Base-by-base conservation (phyloP, 2,113 vertebrate genomes). In the Silurus asotus region DNA sequence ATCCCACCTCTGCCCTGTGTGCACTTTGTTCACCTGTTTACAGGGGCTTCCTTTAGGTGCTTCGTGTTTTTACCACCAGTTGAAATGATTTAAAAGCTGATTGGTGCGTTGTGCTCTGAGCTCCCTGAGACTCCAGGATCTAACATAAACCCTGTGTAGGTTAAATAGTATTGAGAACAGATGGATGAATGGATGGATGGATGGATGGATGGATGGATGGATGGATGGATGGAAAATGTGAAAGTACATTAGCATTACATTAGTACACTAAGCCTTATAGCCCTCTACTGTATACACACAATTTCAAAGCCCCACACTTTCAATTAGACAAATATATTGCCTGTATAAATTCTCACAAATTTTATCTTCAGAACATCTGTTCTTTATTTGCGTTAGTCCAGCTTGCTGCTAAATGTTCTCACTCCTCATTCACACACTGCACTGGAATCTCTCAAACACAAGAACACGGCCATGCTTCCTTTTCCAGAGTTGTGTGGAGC, bases 401-500 rank as follows among this genome's bases (percentile, higher is more conserved):
- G 69, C 28, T n/a, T 1, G 10, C 19, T 75, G 72, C 20, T 53
- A 49, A 75, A 76, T 25, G 0, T 79, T 19, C 55, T 37, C 76
- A 5, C 76, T 37, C 76, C 55, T 37, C 25, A 1, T 58, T 77
- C 75, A 56, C 72, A 82, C 51, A 25, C 78, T 79, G 6, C 48
- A 79, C 9, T 13, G 72, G 77, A 84, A 82, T 81, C 65, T 83
- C 70, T 85, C 84, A 86, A 87, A 81, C 76, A 15, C 28, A 55
- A 76, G 72, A 56, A 8, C 67, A 64, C 6, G 76, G 76, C 76
- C 23, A 20, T 1, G 3, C 74, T 82, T 84, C 77, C 55, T 82
- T 53, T 81, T 61, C 56, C 82, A 82, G 84, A 79, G 45, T 25
- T 10, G 45, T 55, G 49, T 69, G 6, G 11, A 76, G 10, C 0